A percentile compares a stretch with the other conserved stretches of the same genome.
These are phyloP conservation scores for Clanis bilineata DNA, from an alignment of 2,888 invertebrate genomes.

Conservation along the genomic window DNA sequence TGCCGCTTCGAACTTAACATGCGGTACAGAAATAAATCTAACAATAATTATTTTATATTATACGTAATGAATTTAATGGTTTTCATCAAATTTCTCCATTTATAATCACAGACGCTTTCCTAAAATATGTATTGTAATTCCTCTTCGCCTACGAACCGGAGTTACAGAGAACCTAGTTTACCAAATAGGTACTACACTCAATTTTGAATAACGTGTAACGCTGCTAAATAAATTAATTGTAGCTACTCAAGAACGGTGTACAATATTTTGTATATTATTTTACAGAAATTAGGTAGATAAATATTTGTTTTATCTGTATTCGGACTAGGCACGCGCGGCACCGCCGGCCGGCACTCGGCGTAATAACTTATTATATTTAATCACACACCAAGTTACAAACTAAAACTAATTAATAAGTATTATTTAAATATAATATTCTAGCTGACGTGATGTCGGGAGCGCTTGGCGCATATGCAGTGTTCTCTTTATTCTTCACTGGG, in stretches of 20 bases:
- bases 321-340: slow-evolving; percentile 78
- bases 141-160: slow-evolving; percentile 67
- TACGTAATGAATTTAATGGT: slow-evolving; percentile 66
- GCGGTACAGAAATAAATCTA: slow-evolving; percentile 48
- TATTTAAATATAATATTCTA: slow-evolving; percentile 67
- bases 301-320: slow-evolving; percentile 75
- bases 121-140: slow-evolving; percentile 75
- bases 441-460: slow-evolving; percentile 60
- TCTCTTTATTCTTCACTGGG: slow-evolving; percentile 51
- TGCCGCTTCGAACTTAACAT: slow-evolving; percentile 30
- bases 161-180: slow-evolving; percentile 61
- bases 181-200: slow-evolving; percentile 60
- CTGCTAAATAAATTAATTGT: slow-evolving; percentile 77
- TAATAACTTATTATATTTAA: slow-evolving; percentile 75
- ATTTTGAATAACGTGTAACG: slow-evolving; percentile 64
- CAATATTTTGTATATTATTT: slow-evolving; percentile 62
- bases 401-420: slow-evolving; percentile 74
- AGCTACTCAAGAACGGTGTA: slow-evolving; percentile 72
- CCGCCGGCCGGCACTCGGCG: slow-evolving; percentile 66
- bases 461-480: slow-evolving; percentile 59
- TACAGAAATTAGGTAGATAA: slow-evolving; percentile 75
- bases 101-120: slow-evolving; percentile 82
- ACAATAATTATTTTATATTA: slow-evolving; percentile 56
- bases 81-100: slow-evolving; percentile 78
- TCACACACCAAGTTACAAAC: slow-evolving; percentile 78